Conservation (phyloP, 92 coral and sea anemone species). For the Paramuricea clavata region DNA sequence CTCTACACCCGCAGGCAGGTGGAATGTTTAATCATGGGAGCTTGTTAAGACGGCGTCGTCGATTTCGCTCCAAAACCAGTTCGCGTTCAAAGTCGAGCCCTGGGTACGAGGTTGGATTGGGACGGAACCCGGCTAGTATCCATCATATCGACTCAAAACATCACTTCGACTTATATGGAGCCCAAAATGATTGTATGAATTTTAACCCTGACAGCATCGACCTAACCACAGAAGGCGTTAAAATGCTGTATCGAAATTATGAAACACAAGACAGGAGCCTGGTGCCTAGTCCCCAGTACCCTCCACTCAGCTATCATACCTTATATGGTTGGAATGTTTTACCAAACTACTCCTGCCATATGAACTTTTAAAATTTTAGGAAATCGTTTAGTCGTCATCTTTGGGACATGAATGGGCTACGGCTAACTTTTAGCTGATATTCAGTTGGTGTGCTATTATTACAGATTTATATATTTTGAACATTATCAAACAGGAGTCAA, state of each 20-base stretch:
- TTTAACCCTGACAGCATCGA: background rate
- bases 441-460: too few relatives aligned
- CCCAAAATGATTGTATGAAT: background rate
- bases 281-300: slow-evolving; percentile 10
- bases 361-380: background rate
- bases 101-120: background rate
- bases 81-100: background rate
- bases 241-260: background rate
- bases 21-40: slow-evolving; percentile 48
- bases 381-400: background rate
- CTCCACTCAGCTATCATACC: slow-evolving; percentile 1
- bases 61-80: slow-evolving; percentile 18
- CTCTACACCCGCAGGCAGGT: slow-evolving; percentile 34
- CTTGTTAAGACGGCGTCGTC: slow-evolving; percentile 23
- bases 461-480: too few relatives aligned
- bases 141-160: slow-evolving; percentile 44
- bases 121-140: slow-evolving; percentile 8
- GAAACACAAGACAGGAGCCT: slow-evolving; percentile 4
- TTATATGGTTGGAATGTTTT: background rate
- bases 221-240: background rate
- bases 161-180: slow-evolving; percentile 36
- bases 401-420: background rate
- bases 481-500: too few relatives aligned
- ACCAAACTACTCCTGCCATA: background rate
- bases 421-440: too few relatives aligned